These are phyloP conservation scores for Pseudanteris insignis DNA, from an alignment of 2,888 invertebrate species.

Conservation along the genomic window DNA sequence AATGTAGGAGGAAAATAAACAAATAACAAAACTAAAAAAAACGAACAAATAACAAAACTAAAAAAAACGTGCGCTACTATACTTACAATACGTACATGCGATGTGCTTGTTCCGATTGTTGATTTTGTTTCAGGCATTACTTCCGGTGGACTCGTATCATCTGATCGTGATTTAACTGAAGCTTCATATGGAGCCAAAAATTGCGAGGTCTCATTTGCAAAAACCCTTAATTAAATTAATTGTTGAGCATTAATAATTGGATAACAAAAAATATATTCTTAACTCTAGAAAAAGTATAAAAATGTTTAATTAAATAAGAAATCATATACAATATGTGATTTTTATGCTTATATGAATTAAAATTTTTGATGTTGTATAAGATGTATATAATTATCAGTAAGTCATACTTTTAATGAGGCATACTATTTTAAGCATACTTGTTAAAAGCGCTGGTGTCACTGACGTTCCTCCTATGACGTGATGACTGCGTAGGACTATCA, in stretches of 20 bases:
- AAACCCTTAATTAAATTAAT: slow-evolving; percentile 72
- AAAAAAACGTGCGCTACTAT: slow-evolving; percentile 55
- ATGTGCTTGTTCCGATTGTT: slow-evolving; percentile 63
- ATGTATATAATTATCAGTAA: no score
- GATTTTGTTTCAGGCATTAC: slow-evolving; percentile 57
- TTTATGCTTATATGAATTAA: no score
- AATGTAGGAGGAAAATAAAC: no score
- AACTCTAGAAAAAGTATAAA: no score
- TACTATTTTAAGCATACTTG: slow-evolving; percentile 70
- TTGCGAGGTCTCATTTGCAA: slow-evolving; percentile 78
- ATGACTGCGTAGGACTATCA: slow-evolving; percentile 61
- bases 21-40: no score
- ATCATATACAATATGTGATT: no score
- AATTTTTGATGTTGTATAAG: no score
- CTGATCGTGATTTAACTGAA: slow-evolving; percentile 70
- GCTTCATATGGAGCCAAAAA: slow-evolving; percentile 79
- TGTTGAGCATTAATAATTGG: no score
- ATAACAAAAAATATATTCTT: no score
- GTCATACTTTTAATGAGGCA: slow-evolving; percentile 1
- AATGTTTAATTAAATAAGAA: no score
- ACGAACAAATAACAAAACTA: not conserved
- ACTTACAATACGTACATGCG: slow-evolving; percentile 67
- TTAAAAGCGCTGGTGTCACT: slow-evolving; percentile 86
- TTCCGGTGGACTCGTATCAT: slow-evolving; percentile 65
- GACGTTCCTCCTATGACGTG: slow-evolving; percentile 81